Evolutionary conservation across 2,888 invertebrate genomes (phyloP), one percentile per base, ranked within the genome.

Genomic region (Brachypalpus laphriformis): DNA sequence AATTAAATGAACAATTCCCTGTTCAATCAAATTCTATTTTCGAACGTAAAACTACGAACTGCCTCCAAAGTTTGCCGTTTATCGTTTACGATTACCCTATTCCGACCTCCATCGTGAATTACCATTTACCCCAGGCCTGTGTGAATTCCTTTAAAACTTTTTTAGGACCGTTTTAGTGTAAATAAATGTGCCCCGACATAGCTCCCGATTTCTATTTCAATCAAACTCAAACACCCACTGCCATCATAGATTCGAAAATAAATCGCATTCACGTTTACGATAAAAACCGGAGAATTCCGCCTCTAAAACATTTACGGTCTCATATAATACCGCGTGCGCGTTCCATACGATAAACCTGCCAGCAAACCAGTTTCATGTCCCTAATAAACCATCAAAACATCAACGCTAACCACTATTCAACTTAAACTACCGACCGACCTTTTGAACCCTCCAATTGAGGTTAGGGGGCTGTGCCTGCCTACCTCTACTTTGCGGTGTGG

Each of bases 371-470:
- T 20, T 42, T 56, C 68, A 42, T 49, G 37, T 59, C 49, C 75
- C 66, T 66, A 76, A 76, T 66, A 57, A 76, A 66, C 75, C 75
- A 76, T 75, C 75, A 65, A 56, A 18, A 22, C 57, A 57, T 75
- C 61, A 74, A 74, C 51, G 51, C 51, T 74, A 37, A 63, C 54
- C 61, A 63, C 74, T 61, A 40, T 74, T 59, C 42, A 31, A 54
- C 42, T 37, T 20, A 28, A 61, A 72, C 49, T 61, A 54, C 61
- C 45, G 42, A 61, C 72, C 63, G 51, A 63, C 28, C 47, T 9
- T 31, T 11, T 25, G 22, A 14, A n/a, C 16, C 20, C 3, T 9
- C 16, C 16, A 54, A 11, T 14, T n/a, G 2, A 8, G n/a, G n/a
- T 45, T 40, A 40, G 28, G 56, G 5, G 28, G n/a, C 16, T 14